Conservation (phyloP, 2,113 vertebrate genomes). For the Columbina picui region DNA sequence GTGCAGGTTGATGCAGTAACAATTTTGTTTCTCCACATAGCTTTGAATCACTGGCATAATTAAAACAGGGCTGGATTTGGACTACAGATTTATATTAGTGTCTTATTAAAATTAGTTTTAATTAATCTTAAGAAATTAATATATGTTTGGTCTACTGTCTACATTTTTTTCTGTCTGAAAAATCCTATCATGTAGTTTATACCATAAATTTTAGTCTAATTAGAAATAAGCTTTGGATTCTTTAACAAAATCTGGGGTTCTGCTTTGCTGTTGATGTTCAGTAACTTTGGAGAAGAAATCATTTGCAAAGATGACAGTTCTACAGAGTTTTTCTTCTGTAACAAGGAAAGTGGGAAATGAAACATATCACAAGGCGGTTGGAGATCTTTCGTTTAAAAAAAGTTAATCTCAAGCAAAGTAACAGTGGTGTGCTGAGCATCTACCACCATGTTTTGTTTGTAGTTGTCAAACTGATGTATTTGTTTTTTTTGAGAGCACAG, state of each 20-base stretch:
- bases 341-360: background rate
- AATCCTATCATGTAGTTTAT: background rate
- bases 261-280: background rate
- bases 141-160: background rate
- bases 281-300: background rate
- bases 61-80: background rate
- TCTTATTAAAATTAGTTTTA: constrained; percentile 9
- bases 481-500: background rate
- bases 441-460: background rate
- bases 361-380: background rate
- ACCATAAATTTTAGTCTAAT: background rate
- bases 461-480: background rate
- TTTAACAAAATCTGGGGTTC: background rate
- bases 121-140: background rate
- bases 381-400: background rate
- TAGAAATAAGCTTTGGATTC: background rate
- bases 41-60: constrained; percentile 12
- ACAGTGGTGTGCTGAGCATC: background rate
- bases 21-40: background rate
- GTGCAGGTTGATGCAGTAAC: background rate
- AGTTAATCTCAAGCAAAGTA: background rate
- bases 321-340: background rate
- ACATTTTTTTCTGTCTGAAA: background rate
- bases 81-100: constrained; percentile 9
- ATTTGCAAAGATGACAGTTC: background rate